Conservation (phyloP, 2,797 vertebrate genomes). For the Gymnocypris eckloni region DNA sequence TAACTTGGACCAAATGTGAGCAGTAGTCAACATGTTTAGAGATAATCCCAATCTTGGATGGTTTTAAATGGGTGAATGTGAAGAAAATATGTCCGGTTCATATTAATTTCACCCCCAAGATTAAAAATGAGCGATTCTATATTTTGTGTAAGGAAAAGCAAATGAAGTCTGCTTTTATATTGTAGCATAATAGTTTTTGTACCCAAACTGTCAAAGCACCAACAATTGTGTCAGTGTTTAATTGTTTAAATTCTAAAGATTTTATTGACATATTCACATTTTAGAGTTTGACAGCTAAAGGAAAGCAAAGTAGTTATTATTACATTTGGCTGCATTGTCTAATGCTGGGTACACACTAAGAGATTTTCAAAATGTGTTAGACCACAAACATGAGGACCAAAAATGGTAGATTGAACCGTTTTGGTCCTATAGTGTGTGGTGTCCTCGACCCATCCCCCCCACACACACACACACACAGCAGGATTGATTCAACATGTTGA, state of each 20-base stretch:
- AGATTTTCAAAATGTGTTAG: no score
- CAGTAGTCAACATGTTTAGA: not conserved
- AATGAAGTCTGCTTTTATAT: not conserved
- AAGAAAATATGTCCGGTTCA: not conserved
- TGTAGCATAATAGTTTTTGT: not conserved
- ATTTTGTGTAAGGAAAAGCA: not conserved
- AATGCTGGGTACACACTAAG: no score
- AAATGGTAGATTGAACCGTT: no score
- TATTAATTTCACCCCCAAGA: not conserved
- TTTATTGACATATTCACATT: not conserved
- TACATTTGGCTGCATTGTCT: no score
- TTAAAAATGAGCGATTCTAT: not conserved
- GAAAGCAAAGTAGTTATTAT: not conserved
- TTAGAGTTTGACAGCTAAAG: not conserved
- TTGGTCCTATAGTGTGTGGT: no score
- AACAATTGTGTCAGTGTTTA: not conserved
- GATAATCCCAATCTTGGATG: not conserved
- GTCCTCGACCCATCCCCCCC: no score
- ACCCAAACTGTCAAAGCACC: not conserved
- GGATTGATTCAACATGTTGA: no score
- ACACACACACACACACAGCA: no score
- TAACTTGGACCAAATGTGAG: not conserved
- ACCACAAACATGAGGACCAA: no score
- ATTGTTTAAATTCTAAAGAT: not conserved
- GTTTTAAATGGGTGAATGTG: not conserved